Base-by-base conservation (phyloP, 2,888 invertebrate species). In the Drosophila limbata region DNA sequence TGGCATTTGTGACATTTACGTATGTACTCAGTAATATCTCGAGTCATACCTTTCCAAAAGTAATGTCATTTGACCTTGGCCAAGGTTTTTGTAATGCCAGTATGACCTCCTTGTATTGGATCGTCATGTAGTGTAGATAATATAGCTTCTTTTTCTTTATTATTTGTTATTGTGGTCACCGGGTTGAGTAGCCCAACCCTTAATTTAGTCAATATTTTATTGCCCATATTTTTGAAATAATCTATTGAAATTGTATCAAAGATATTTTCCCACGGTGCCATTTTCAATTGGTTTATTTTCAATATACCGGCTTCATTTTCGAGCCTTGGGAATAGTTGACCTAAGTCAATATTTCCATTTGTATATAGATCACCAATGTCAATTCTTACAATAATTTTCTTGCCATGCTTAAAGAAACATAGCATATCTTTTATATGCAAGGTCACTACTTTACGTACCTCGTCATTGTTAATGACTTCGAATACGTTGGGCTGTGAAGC, bases 151-250 rank as follows among this genome's bases (percentile, higher is more conserved):
- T 45, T 56, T 0, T 56, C 45, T 35, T 56, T 56, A 21, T 21
- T 1, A 21, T 33, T 37, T n/a, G 5, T 11, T 25, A 35, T 35
- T 8, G 17, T 13, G 40, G 40, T 53, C 52, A 53, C 52, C 52
- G 44, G 45, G 35, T 25, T 56, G 56, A 56, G 45, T 56, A 56
- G 45, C 45, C 45, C 45, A 25, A 45, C 56, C 35, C 45, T 45
- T 15, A 56, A 56, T 37, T 10, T 21, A 5, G 45, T 39, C 9
- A 48, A 48, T 47, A 47, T 28, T 47, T 31, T 31, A 47, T 47
- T 31, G 25, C 31, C 47, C 47, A 52, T 52, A 4, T 10, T n/a
- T 4, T 39, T 52, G 15, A 53, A 53, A 25, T 40, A 6, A 28
- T 15, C 40, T 28, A 40, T 53, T 53, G 40, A 40, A 17, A 40